A percentile compares a stretch with the other conserved stretches of the same genome.
Evolutionary conservation across 2,113 vertebrate genomes (phyloP).

Genomic region (Promerops cafer): DNA sequence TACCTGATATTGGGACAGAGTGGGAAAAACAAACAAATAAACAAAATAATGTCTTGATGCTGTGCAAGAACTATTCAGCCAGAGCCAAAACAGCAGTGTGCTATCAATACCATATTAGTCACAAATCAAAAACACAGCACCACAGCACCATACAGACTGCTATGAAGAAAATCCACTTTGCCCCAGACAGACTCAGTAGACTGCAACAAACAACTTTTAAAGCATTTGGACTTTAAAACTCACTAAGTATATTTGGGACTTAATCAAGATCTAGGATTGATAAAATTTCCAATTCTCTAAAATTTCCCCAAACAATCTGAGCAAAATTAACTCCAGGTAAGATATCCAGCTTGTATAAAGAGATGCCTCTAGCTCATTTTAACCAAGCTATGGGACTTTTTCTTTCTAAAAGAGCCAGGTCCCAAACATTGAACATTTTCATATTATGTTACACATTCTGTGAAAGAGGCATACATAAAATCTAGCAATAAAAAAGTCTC

Average conservation of each 20-base stretch:
- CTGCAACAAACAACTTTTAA: background rate
- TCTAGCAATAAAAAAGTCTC: background rate
- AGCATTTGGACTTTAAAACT: background rate
- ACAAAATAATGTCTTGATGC: background rate
- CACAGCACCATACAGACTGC: background rate
- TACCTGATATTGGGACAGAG: background rate
- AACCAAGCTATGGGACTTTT: background rate
- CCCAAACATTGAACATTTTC: background rate
- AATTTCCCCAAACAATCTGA: background rate
- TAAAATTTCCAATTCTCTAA: background rate
- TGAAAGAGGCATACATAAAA: background rate
- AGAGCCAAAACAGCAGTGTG: background rate
- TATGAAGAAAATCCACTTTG: background rate
- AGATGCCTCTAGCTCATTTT: background rate
- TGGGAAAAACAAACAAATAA: background rate
- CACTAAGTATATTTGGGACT: background rate
- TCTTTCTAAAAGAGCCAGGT: background rate
- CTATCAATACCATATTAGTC: background rate
- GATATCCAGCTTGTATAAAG: background rate
- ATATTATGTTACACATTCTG: background rate
- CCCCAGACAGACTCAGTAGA: background rate
- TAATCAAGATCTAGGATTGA: background rate
- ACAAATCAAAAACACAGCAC: background rate
- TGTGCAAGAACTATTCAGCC: background rate
- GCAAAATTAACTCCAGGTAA: background rate